These are phyloP conservation scores for Spea hammondii DNA, from an alignment of 2,797 vertebrate species.

Conservation along the genomic window DNA sequence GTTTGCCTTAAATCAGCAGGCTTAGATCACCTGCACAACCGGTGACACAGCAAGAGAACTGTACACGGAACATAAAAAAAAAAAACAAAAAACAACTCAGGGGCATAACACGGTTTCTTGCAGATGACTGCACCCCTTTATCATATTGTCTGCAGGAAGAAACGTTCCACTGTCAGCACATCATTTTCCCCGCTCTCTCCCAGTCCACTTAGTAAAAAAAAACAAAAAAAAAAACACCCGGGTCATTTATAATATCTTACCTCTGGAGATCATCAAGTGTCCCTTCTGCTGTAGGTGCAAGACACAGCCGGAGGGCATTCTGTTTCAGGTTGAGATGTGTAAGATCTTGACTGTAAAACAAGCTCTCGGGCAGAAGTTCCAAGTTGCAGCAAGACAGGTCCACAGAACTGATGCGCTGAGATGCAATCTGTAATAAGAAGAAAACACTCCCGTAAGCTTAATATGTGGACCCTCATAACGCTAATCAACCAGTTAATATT, in stretches of 20 bases:
- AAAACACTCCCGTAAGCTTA: neutral
- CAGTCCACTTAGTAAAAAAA: too few species aligned
- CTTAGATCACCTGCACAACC: too few species aligned
- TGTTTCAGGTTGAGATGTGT: conserved; percentile 98
- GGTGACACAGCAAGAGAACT: too few species aligned
- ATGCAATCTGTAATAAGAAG: conserved; percentile 80
- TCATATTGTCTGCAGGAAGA: too few species aligned
- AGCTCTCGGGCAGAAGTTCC: conserved; percentile 89
- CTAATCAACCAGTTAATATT: neutral
- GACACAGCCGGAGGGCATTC: conserved; percentile 81
- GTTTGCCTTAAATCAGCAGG: too few species aligned
- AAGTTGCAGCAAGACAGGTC: conserved; percentile 96
- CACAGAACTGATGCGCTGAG: conserved; percentile 94
- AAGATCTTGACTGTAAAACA: conserved; percentile 97
- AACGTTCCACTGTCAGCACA: too few species aligned
- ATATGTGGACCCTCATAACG: neutral
- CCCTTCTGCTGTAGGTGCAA: conserved; percentile 69
- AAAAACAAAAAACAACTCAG: too few species aligned
- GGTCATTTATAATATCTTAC: conserved; percentile 63
- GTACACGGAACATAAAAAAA: too few species aligned
- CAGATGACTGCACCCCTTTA: too few species aligned
- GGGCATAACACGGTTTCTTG: too few species aligned
- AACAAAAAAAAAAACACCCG: too few species aligned
- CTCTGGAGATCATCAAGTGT: conserved; percentile 87
- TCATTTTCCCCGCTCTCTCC: too few species aligned